These are phyloP conservation scores for Perizoma affinitatum DNA, from an alignment of 2,888 invertebrate genomes.

Conservation along the genomic window DNA sequence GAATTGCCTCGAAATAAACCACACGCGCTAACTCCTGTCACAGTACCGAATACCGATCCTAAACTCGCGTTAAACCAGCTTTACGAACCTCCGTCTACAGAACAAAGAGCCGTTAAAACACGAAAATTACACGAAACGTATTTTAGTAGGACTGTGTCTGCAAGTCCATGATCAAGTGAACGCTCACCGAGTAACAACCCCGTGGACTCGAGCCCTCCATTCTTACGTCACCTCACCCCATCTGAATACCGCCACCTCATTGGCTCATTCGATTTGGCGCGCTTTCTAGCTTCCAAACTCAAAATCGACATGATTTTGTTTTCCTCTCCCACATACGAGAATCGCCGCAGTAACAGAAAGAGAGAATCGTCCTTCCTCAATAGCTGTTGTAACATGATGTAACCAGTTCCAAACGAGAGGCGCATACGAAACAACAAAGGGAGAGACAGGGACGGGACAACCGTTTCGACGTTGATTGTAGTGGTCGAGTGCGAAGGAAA, in stretches of 20 bases:
- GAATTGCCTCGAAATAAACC: constrained; percentile 75
- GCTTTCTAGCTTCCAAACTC: constrained; percentile 68
- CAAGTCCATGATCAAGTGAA: constrained; percentile 76
- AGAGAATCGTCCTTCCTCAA: constrained; percentile 59
- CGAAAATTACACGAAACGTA: constrained; percentile 56
- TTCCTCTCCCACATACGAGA: constrained; percentile 57
- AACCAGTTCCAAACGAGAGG: constrained; percentile 68
- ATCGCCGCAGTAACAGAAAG: constrained; percentile 50
- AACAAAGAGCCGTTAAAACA: constrained; percentile 79
- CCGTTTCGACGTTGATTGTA: constrained; percentile 73
- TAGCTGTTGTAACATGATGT: constrained; percentile 71
- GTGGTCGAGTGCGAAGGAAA: constrained; percentile 80
- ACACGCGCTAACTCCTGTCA: constrained; percentile 72
- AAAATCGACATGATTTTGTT: constrained; percentile 52
- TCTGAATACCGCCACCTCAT: constrained; percentile 56
- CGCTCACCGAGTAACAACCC: constrained; percentile 79
- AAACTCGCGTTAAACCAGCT: constrained; percentile 66
- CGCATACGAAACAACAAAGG: constrained; percentile 39
- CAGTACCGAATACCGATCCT: constrained; percentile 62
- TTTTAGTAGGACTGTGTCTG: constrained; percentile 66
- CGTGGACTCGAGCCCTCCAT: constrained; percentile 62
- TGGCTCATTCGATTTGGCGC: constrained; percentile 78
- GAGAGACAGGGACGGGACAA: constrained; percentile 58
- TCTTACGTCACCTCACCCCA: constrained; percentile 83
- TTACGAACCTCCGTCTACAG: constrained; percentile 56